Percentiles rank a stretch among this genome's conserved stretches.
phyloP scores from a whole-genome alignment of 2,888 invertebrate species.

The Morpho helenor region DNA sequence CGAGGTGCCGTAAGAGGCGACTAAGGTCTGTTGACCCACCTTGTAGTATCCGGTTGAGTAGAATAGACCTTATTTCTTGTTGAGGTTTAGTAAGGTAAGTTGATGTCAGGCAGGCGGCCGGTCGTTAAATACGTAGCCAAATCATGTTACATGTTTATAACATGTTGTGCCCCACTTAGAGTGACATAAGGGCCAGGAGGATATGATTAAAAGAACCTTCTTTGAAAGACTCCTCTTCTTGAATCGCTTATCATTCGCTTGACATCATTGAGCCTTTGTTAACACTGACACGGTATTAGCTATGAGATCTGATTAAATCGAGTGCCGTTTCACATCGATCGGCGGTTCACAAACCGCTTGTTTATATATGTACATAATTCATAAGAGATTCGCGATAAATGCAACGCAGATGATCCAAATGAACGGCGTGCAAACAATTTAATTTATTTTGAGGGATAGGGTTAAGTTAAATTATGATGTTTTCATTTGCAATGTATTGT shows the following conservation, averaged over 20 bases:
- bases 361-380: slow-evolving; percentile 22
- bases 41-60: no score
- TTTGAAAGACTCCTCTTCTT: no score
- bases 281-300: slow-evolving; percentile 52
- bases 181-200: no score
- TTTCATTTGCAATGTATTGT: background rate
- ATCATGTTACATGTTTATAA: no score
- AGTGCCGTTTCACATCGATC: slow-evolving; percentile 56
- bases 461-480: background rate
- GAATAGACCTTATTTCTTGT: no score
- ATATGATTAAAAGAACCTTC: no score
- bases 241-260: slow-evolving; percentile 11
- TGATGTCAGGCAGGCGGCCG: no score
- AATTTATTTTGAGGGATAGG: background rate
- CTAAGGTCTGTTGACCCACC: no score
- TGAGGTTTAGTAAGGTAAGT: no score
- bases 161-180: no score
- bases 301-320: slow-evolving; percentile 55
- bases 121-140: no score
- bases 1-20: no score
- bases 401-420: background rate
- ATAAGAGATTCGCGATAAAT: slow-evolving; percentile 20
- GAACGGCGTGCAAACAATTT: background rate
- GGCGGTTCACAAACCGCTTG: slow-evolving; percentile 43
- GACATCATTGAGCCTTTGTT: slow-evolving; percentile 56